A percentile compares a stretch with the other conserved stretches of the same genome.
Conservation (phyloP, 2,113 vertebrate genomes). For the Noturus placidus region DNA sequence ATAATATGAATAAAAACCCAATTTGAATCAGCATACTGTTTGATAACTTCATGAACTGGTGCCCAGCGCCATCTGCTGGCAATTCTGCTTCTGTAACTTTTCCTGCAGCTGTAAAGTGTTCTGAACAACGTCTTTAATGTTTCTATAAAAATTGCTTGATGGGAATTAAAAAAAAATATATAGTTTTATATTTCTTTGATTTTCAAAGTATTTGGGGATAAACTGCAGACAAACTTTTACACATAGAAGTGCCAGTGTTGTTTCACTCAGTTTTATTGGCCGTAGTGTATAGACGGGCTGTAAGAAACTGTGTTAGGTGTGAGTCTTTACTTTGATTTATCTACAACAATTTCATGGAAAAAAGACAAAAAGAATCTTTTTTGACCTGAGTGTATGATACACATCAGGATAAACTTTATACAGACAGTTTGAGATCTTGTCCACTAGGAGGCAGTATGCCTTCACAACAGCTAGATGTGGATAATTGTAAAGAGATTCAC, state of each 20-base stretch:
- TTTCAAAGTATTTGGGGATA: not conserved
- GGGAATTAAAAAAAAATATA: no score
- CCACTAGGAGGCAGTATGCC: slow-evolving; percentile 35
- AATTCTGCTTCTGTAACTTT: not conserved
- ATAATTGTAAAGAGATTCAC: not conserved
- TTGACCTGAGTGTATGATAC: not conserved
- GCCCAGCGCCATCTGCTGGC: not conserved
- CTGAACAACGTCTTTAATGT: not conserved
- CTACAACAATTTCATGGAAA: not conserved
- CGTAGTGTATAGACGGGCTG: not conserved
- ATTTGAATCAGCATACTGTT: not conserved
- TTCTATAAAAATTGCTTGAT: not conserved
- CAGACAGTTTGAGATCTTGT: not conserved
- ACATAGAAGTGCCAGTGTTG: not conserved
- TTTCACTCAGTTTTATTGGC: not conserved
- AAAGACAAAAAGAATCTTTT: not conserved
- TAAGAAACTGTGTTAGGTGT: not conserved
- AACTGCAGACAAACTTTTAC: not conserved
- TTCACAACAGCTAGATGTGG: not conserved
- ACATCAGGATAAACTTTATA: not conserved
- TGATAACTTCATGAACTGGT: not conserved
- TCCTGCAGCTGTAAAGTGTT: not conserved
- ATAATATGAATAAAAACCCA: not conserved
- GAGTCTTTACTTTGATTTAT: not conserved
- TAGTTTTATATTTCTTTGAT: not conserved